A percentile compares a stretch with the other conserved stretches of the same genome.
Conservation (phyloP, 2,888 invertebrate species). For the Chymomyza amoena region DNA sequence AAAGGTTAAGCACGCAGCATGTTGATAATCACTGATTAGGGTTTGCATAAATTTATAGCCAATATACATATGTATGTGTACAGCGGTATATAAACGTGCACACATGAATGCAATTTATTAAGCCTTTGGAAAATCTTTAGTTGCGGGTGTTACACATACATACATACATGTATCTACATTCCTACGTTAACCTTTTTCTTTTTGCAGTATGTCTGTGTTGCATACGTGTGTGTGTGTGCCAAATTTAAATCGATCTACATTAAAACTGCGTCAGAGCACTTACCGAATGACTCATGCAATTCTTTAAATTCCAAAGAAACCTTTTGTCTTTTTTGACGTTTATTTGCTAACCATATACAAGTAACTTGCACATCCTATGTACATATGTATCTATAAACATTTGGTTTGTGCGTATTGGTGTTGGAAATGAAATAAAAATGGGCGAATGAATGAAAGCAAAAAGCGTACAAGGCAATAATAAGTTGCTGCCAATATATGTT, state of each 20-base stretch:
- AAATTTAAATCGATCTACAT: conserved; percentile 25
- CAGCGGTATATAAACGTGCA: too few relatives aligned
- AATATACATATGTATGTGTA: too few relatives aligned
- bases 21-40: conserved; percentile 17
- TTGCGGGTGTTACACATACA: neutral
- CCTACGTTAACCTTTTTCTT: too few relatives aligned
- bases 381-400: neutral
- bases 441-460: conserved; percentile 48
- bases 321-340: conserved; percentile 17
- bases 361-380: neutral
- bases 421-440: neutral
- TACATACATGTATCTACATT: too few relatives aligned
- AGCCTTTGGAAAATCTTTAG: neutral
- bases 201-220: neutral
- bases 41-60: conserved; percentile 2
- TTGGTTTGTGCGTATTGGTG: neutral
- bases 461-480: conserved; percentile 39
- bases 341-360: conserved; percentile 17
- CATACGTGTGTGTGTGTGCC: conserved; percentile 15
- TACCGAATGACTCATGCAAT: conserved; percentile 52
- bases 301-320: conserved; percentile 53
- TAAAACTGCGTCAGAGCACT: conserved; percentile 16
- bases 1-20: conserved; percentile 40
- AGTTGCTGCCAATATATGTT: neutral
- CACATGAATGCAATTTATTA: neutral